These are phyloP conservation scores for Thaleichthys pacificus DNA, from an alignment of 2,797 vertebrate species.

Conservation along the genomic window DNA sequence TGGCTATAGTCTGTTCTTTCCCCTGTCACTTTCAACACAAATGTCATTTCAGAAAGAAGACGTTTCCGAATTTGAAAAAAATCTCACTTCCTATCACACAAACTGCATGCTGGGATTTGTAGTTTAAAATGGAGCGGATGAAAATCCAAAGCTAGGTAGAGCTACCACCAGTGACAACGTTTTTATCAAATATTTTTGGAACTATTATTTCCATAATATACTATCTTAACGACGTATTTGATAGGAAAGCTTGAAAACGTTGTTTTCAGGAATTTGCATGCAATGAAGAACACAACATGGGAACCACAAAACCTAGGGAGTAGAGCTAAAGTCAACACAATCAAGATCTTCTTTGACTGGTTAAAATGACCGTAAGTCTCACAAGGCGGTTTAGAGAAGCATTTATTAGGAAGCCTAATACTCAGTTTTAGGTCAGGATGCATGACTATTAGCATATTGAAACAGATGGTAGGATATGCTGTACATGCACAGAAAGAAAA, in stretches of 20 bases:
- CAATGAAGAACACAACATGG: too few relatives aligned
- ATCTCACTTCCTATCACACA: not conserved
- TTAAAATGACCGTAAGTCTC: not conserved
- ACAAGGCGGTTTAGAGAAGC: not conserved
- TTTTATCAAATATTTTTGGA: too few relatives aligned
- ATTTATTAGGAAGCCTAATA: not conserved
- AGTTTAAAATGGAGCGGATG: constrained; percentile 17
- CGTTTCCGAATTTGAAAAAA: not conserved
- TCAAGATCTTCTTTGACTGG: not conserved
- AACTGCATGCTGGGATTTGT: constrained; percentile 30
- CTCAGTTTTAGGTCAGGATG: not conserved
- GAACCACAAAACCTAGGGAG: too few relatives aligned
- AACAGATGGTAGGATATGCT: not conserved
- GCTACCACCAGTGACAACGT: too few relatives aligned
- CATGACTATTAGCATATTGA: not conserved
- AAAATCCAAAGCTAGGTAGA: too few relatives aligned
- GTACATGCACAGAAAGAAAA: constrained; percentile 1
- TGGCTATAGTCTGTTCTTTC: not conserved
- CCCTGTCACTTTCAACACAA: not conserved
- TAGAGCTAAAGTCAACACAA: too few relatives aligned
- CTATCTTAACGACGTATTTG: too few relatives aligned
- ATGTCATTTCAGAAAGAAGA: not conserved
- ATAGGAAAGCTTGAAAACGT: too few relatives aligned
- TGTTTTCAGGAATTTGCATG: too few relatives aligned
- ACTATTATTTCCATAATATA: too few relatives aligned